Evolutionary conservation across 1,140 invertebrate species (phyloP).

Genomic region (Drosophila nannoptera): DNA sequence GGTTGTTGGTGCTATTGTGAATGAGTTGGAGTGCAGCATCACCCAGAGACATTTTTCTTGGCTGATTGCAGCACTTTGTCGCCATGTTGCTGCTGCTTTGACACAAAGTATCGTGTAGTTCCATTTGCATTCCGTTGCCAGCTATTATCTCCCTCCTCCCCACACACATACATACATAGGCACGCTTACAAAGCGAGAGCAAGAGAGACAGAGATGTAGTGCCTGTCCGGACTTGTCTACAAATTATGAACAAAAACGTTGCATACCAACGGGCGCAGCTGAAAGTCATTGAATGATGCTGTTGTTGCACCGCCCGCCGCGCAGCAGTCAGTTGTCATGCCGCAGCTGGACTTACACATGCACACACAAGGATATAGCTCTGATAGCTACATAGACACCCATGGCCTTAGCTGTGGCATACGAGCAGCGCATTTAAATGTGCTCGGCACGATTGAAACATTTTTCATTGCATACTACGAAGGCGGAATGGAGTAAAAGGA

Average conservation of each 20-base stretch:
- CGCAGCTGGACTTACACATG: conserved; percentile 46
- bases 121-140: conserved; percentile 46
- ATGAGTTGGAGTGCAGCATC: conserved; percentile 42
- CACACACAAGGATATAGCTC: background rate
- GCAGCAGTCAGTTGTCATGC: conserved; percentile 54
- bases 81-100: conserved; percentile 46
- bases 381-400: background rate
- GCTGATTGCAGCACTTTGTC: conserved; percentile 70
- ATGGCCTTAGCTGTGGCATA: conserved; percentile 31
- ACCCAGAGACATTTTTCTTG: conserved; percentile 52
- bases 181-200: background rate
- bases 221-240: conserved; percentile 24
- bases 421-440: conserved; percentile 61
- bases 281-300: conserved; percentile 48
- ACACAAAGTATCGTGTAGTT: conserved; percentile 74
- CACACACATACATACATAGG: background rate
- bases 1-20: conserved; percentile 21
- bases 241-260: conserved; percentile 68
- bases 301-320: conserved; percentile 26
- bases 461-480: conserved; percentile 65
- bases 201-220: too few species aligned
- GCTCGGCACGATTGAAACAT: conserved; percentile 65
- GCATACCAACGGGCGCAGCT: conserved; percentile 40
- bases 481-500: background rate
- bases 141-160: conserved; percentile 37